Evolutionary conservation across 2,888 invertebrate species (phyloP).

Genomic region (Agriopis marginaria): DNA sequence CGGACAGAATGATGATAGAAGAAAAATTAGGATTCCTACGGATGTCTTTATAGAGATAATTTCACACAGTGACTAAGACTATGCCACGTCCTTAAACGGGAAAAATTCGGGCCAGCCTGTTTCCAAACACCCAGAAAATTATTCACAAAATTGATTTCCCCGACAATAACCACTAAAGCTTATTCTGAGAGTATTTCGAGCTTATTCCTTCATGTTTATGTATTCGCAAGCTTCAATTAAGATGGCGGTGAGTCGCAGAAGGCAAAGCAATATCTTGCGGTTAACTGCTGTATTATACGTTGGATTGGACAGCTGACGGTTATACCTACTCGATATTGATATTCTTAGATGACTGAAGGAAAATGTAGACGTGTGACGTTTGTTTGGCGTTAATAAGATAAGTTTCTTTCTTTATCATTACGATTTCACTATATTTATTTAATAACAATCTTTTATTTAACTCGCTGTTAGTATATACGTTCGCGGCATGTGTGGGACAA

Average conservation of each 20-base stretch:
- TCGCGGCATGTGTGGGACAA: no score
- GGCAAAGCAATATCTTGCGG: constrained; percentile 51
- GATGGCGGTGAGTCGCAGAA: constrained; percentile 44
- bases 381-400: neutral
- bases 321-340: constrained; percentile 35
- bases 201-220: constrained; percentile 45
- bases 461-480: no score
- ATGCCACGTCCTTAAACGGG: neutral
- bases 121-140: constrained; percentile 4
- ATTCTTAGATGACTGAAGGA: constrained; percentile 20
- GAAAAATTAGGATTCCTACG: no score
- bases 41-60: no score
- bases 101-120: neutral
- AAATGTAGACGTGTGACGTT: neutral
- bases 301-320: constrained; percentile 37
- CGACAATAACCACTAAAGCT: constrained; percentile 38
- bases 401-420: neutral
- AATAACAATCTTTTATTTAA: no score
- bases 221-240: constrained; percentile 49
- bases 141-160: constrained; percentile 39
- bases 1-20: no score
- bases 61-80: no score
- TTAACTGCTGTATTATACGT: constrained; percentile 47
- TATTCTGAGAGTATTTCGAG: constrained; percentile 14
- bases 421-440: no score